Conservation (phyloP, 2,113 vertebrate genomes). For the Hydrolagus affinis region DNA sequence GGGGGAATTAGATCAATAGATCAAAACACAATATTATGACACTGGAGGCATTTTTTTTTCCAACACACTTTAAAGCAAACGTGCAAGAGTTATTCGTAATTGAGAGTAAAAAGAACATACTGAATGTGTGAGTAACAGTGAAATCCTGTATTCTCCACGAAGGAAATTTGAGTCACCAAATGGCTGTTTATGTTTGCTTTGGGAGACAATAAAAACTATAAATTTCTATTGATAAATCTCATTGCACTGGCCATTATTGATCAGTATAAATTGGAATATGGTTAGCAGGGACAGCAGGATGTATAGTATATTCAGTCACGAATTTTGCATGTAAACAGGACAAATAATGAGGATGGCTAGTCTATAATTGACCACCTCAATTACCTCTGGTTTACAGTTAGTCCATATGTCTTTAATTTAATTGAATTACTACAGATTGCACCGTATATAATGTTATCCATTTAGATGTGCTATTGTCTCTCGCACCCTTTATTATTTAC, state of each 20-base stretch:
- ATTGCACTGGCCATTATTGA: slow-evolving; percentile 2
- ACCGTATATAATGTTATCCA: not conserved
- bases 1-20: not conserved
- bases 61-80: not conserved
- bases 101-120: not conserved
- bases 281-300: not conserved
- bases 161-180: too few species aligned
- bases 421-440: not conserved
- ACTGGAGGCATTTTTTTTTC: not conserved
- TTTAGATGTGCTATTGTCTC: not conserved
- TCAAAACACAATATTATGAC: not conserved
- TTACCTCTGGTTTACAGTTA: not conserved
- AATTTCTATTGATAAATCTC: not conserved
- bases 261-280: not conserved
- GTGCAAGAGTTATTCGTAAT: not conserved
- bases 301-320: too few species aligned
- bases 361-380: not conserved
- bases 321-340: not conserved
- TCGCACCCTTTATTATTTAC: not conserved
- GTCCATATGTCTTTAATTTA: not conserved
- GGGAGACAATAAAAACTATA: not conserved
- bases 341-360: not conserved
- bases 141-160: not conserved
- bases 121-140: not conserved
- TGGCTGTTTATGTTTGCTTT: too few species aligned